Percentiles rank a stretch among this genome's conserved stretches.
Evolutionary conservation across 2,113 vertebrate genomes (phyloP).

Genomic region (Antigone vipio): DNA sequence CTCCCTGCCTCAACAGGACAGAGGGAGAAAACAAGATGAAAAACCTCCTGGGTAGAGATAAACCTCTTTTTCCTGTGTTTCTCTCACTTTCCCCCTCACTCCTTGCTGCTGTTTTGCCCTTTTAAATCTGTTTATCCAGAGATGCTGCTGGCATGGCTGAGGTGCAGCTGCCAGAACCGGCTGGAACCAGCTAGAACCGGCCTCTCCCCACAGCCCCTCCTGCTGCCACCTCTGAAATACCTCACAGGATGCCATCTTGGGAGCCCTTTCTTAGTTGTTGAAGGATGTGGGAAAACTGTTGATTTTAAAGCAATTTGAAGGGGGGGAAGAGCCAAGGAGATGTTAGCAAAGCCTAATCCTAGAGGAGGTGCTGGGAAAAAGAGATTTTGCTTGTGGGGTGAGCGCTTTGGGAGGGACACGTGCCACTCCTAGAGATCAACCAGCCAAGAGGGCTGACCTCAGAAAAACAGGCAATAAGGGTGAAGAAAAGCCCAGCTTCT

Average conservation of each 20-base stretch:
- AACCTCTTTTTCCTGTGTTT: accelerated
- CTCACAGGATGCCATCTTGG: accelerated
- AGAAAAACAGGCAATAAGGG: accelerated
- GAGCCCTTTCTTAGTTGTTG: accelerated
- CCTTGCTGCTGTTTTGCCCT: accelerated
- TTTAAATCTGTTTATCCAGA: not conserved
- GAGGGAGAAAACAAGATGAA: not conserved
- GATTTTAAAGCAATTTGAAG: not conserved
- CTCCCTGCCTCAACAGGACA: accelerated
- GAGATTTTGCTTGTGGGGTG: accelerated
- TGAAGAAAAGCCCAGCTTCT: accelerated
- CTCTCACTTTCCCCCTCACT: accelerated
- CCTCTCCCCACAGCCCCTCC: not conserved
- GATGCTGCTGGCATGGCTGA: accelerated
- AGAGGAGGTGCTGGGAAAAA: not conserved
- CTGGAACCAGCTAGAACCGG: accelerated
- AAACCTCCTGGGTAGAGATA: accelerated
- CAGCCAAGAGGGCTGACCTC: accelerated
- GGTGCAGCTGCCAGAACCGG: not conserved
- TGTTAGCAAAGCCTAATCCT: not conserved
- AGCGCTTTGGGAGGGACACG: accelerated
- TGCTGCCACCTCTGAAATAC: accelerated
- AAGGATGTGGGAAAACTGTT: accelerated
- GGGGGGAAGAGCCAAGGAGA: not conserved
- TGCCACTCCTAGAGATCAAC: not conserved